Evolutionary conservation across 2,888 invertebrate genomes (phyloP).

Genomic region (Horisme vitalbata): DNA sequence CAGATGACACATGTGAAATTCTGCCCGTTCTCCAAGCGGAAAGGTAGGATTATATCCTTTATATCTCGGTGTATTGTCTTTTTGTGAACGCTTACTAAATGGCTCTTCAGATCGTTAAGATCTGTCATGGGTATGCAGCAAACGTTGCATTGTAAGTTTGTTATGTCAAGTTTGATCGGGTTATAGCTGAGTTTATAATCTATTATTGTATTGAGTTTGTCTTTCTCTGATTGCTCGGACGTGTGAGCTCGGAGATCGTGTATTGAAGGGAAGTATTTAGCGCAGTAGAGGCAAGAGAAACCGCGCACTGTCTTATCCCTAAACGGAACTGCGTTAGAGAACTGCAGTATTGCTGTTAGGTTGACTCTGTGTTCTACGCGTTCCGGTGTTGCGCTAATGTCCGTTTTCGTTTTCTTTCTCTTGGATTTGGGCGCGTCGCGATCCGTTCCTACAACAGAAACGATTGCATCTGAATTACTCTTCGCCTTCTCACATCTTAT

Average conservation of each 20-base stretch:
- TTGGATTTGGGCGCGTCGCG: slow-evolving; percentile 63
- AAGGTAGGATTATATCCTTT: slow-evolving; percentile 74
- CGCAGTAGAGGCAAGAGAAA: slow-evolving; percentile 76
- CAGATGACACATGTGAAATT: slow-evolving; percentile 71
- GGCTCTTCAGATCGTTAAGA: slow-evolving; percentile 66
- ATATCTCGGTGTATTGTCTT: slow-evolving; percentile 68
- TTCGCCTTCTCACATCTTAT: slow-evolving; percentile 54
- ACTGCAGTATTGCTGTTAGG: slow-evolving; percentile 71
- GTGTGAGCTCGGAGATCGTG: slow-evolving; percentile 65
- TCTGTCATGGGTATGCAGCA: slow-evolving; percentile 64
- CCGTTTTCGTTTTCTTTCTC: slow-evolving; percentile 70
- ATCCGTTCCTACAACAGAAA: slow-evolving; percentile 78
- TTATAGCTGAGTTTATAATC: slow-evolving; percentile 77
- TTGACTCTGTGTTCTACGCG: slow-evolving; percentile 77
- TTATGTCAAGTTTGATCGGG: slow-evolving; percentile 74
- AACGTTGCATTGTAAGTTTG: slow-evolving; percentile 61
- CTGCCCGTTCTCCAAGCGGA: slow-evolving; percentile 64
- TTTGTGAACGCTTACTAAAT: slow-evolving; percentile 57
- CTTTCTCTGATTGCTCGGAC: slow-evolving; percentile 63
- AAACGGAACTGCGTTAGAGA: slow-evolving; percentile 76
- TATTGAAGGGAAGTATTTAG: slow-evolving; percentile 62
- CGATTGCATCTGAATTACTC: slow-evolving; percentile 71
- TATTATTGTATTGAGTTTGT: slow-evolving; percentile 71
- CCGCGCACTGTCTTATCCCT: slow-evolving; percentile 72
- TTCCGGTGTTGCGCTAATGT: slow-evolving; percentile 73